phyloP scores from a whole-genome alignment of 2,113 vertebrate genomes.

The Phyllopteryx taeniolatus region DNA sequence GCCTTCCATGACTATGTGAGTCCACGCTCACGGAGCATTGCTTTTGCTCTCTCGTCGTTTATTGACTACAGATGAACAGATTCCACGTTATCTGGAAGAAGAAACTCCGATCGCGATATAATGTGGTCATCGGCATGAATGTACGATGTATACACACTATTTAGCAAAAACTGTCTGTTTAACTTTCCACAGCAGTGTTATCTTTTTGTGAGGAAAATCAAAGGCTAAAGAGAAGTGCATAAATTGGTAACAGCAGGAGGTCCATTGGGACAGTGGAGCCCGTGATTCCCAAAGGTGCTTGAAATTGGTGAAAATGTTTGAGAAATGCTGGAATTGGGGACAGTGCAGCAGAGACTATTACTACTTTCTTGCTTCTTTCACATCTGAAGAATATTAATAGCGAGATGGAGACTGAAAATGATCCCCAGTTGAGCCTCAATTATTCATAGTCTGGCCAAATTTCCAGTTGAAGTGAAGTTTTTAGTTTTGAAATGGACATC shows the following conservation, averaged over 20 bases:
- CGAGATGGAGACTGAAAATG: background rate
- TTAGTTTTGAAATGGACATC: no score
- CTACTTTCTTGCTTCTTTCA: background rate
- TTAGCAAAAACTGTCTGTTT: no score
- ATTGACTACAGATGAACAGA: background rate
- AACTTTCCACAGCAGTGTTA: no score
- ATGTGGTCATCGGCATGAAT: background rate
- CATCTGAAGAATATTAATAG: background rate
- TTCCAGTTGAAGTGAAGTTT: no score
- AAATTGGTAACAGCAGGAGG: no score
- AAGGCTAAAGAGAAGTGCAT: no score
- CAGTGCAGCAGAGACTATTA: no score
- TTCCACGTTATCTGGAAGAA: background rate
- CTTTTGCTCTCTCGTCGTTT: background rate
- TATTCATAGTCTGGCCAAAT: background rate
- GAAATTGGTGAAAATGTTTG: background rate
- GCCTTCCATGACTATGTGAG: constrained; percentile 89
- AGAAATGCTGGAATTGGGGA: background rate
- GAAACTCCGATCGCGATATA: background rate
- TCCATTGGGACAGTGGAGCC: no score
- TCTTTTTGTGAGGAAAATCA: no score
- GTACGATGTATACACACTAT: no score
- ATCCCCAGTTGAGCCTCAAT: background rate
- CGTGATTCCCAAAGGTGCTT: background rate
- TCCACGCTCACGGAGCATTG: constrained; percentile 21